phyloP scores from a whole-genome alignment of 2,113 vertebrate species.

The Heptranchias perlo region DNA sequence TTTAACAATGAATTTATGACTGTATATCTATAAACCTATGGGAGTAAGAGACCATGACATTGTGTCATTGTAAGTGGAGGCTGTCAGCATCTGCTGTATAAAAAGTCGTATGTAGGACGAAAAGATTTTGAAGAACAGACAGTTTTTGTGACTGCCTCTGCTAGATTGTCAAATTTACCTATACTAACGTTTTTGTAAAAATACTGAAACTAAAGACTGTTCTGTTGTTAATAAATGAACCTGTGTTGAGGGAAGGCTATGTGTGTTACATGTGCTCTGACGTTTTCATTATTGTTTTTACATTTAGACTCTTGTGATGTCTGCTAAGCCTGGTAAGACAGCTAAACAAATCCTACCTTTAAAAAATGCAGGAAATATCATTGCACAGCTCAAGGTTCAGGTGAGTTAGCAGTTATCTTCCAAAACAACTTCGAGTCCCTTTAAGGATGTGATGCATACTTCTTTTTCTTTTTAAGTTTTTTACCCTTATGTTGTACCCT shows the following conservation, averaged over 20 bases:
- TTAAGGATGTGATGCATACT: neutral
- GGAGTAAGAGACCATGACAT: neutral
- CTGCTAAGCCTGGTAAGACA: conserved; percentile 61
- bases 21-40: neutral
- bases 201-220: neutral
- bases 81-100: neutral
- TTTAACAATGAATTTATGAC: neutral
- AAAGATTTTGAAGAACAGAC: neutral
- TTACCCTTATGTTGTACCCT: neutral
- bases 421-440: neutral
- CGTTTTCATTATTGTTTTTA: neutral
- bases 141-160: neutral
- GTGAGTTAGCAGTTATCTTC: conserved; percentile 53
- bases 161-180: neutral
- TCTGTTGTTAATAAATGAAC: neutral
- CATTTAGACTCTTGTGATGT: conserved; percentile 70
- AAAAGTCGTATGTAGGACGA: neutral
- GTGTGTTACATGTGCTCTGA: neutral
- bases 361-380: conserved; percentile 92
- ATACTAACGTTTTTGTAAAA: neutral
- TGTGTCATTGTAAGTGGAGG: neutral
- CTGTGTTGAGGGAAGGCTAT: neutral
- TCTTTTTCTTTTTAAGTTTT: too few relatives aligned
- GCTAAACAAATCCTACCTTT: conserved; percentile 73
- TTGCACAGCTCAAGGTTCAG: conserved; percentile 74